Conservation (phyloP, 2,888 invertebrate genomes). For the Myopa tessellatipennis region DNA sequence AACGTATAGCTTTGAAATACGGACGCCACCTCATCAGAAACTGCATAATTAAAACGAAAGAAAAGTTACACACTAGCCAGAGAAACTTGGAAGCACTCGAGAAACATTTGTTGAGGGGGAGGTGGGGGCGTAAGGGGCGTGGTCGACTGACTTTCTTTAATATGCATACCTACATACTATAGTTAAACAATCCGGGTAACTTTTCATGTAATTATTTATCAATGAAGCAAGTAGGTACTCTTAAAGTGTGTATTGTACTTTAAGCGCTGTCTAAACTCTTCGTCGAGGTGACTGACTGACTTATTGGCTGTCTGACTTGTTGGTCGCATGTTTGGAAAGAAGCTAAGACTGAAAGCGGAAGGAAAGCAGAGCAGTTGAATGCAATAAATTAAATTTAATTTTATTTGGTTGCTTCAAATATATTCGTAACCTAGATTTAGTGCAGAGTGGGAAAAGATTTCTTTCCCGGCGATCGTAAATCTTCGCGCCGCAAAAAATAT, state of each 20-base stretch:
- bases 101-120: neutral
- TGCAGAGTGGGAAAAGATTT: neutral
- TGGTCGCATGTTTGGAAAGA: neutral
- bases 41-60: neutral
- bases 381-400: neutral
- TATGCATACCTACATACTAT: too few relatives aligned
- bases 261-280: too few relatives aligned
- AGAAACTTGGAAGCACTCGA: neutral
- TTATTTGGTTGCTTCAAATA: neutral
- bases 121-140: neutral
- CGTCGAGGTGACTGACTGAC: constrained; percentile 7
- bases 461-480: neutral
- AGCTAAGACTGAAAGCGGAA: neutral
- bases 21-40: neutral
- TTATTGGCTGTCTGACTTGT: too few relatives aligned
- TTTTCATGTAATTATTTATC: too few relatives aligned
- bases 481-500: neutral
- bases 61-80: neutral
- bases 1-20: constrained; percentile 19
- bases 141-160: too few relatives aligned
- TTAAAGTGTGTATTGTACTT: too few relatives aligned
- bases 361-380: neutral
- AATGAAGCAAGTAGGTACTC: too few relatives aligned
- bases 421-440: neutral
- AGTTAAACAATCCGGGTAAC: too few relatives aligned